These are phyloP conservation scores for Chaenocephalus aceratus DNA, from an alignment of 2,113 vertebrate species.

Conservation along the genomic window DNA sequence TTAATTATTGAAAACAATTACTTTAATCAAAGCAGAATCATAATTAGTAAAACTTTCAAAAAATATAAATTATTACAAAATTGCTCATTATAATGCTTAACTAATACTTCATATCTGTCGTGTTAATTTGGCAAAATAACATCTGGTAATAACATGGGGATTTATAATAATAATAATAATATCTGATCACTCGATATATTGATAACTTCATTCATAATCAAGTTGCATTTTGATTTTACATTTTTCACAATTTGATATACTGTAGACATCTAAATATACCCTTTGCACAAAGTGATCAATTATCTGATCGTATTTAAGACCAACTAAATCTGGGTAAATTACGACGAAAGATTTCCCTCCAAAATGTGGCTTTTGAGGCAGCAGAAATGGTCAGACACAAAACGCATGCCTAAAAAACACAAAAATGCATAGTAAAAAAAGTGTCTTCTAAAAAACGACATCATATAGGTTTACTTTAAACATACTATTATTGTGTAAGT, in stretches of 20 bases:
- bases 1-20: neutral
- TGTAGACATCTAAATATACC: no score
- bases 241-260: no score
- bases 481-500: neutral
- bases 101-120: neutral
- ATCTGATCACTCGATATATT: neutral
- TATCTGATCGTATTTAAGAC: no score
- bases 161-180: neutral
- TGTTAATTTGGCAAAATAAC: neutral
- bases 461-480: neutral
- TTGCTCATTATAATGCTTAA: no score
- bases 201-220: neutral
- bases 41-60: neutral
- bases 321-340: no score
- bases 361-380: no score
- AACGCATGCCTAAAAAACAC: neutral
- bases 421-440: neutral
- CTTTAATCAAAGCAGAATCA: neutral
- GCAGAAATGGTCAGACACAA: no score
- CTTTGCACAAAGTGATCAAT: no score
- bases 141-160: neutral
- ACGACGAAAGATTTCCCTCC: no score
- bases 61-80: neutral
- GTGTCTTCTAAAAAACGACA: neutral
- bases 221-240: neutral